Conservation (phyloP, 2,888 invertebrate species). For the Globia sparganii region DNA sequence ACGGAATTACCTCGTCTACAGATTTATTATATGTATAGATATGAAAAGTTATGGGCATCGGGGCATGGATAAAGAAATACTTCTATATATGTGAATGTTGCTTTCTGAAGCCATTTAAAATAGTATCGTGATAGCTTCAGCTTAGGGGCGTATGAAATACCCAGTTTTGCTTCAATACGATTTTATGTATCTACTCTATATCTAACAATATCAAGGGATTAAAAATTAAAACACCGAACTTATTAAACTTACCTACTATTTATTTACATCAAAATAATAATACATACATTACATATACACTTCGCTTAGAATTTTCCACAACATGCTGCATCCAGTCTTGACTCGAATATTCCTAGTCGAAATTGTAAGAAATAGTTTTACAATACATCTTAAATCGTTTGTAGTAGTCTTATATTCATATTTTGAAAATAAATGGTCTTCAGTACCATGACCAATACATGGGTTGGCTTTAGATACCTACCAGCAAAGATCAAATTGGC, state of each 20-base stretch:
- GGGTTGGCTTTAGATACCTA: neutral
- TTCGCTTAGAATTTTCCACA: slow-evolving; percentile 24
- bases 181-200: too few relatives aligned
- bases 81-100: neutral
- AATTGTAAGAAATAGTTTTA: slow-evolving; percentile 14
- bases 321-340: slow-evolving; percentile 45
- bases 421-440: slow-evolving; percentile 20
- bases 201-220: neutral
- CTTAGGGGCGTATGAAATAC: neutral
- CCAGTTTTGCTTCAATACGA: neutral
- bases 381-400: slow-evolving; percentile 4
- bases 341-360: slow-evolving; percentile 18
- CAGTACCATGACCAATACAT: slow-evolving; percentile 5
- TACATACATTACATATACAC: slow-evolving; percentile 33
- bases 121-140: neutral
- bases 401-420: slow-evolving; percentile 2
- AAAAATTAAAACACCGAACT: slow-evolving; percentile 46
- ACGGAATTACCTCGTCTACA: too few relatives aligned
- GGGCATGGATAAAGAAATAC: neutral
- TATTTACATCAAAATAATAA: slow-evolving; percentile 71
- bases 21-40: neutral
- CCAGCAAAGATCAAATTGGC: slow-evolving; percentile 1
- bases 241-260: slow-evolving; percentile 64
- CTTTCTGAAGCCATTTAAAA: neutral
- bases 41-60: neutral